These are phyloP conservation scores for Corythucha ciliata DNA, from an alignment of 2,888 invertebrate genomes.

Conservation along the genomic window DNA sequence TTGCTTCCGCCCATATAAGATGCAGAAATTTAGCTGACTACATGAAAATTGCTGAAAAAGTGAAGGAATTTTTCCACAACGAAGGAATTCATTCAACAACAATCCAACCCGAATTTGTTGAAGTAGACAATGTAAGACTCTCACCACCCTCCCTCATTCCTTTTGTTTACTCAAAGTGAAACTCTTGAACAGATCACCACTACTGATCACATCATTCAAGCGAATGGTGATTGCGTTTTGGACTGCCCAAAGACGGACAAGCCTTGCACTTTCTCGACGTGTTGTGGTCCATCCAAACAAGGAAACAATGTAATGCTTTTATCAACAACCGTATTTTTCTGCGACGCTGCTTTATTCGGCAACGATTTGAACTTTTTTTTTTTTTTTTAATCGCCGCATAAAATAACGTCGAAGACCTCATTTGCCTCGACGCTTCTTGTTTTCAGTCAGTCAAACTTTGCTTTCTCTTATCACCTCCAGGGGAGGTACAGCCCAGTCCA, in stretches of 20 bases:
- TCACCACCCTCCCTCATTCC: conserved; percentile 8
- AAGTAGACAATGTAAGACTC: conserved; percentile 47
- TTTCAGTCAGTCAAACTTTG: not conserved
- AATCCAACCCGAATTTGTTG: conserved; percentile 95
- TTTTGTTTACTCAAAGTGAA: conserved; percentile 1
- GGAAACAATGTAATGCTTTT: conserved; percentile 41
- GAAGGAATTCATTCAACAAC: conserved; percentile 98
- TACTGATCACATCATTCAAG: conserved; percentile 41
- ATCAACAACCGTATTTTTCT: conserved; percentile 12
- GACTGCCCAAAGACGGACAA: conserved; percentile 79
- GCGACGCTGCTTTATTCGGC: conserved; percentile 41
- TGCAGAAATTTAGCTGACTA: conserved; percentile 91
- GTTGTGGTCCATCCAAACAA: conserved; percentile 75
- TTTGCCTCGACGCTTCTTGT: too few relatives aligned
- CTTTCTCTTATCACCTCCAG: conserved; percentile 38
- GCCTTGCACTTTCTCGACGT: conserved; percentile 76
- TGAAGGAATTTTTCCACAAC: conserved; percentile 95
- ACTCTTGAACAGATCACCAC: conserved; percentile 7
- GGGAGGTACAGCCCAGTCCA: conserved; percentile 63
- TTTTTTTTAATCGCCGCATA: too few relatives aligned
- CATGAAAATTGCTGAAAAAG: conserved; percentile 92
- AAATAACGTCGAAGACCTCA: too few relatives aligned
- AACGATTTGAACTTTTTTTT: not conserved
- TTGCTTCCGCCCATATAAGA: conserved; percentile 93
- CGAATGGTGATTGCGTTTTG: conserved; percentile 57